Conservation (phyloP, 2,113 vertebrate species). For the Orthonyx spaldingii region DNA sequence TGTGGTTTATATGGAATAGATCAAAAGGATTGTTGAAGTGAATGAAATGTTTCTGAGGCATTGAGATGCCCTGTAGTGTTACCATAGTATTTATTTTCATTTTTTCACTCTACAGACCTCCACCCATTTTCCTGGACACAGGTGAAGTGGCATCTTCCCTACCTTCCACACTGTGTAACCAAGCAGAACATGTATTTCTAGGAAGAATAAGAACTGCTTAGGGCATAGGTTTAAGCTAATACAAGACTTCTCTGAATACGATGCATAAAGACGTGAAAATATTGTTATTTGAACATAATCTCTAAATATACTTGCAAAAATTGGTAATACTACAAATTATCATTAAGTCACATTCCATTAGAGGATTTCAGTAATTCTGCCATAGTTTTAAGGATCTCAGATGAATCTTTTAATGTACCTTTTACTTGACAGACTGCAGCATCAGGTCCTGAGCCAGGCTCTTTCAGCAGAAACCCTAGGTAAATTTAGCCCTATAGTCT, state of each 20-base stretch:
- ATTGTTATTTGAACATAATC: not conserved
- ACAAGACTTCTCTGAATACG: not conserved
- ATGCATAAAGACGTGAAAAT: not conserved
- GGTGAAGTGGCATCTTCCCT: not conserved
- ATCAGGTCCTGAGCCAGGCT: not conserved
- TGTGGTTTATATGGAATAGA: not conserved
- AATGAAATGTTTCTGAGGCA: not conserved
- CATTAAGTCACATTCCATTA: not conserved
- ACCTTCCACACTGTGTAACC: not conserved
- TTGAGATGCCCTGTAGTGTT: not conserved
- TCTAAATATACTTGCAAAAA: not conserved
- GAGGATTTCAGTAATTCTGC: not conserved
- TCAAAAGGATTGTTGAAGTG: not conserved
- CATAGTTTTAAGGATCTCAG: not conserved
- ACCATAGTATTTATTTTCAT: not conserved
- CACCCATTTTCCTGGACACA: not conserved
- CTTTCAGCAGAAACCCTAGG: not conserved
- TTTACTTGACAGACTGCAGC: not conserved
- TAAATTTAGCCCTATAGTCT: not conserved
- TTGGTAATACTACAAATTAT: not conserved
- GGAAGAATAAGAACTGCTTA: not conserved
- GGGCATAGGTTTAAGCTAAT: not conserved
- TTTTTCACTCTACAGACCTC: not conserved
- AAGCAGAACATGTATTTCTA: not conserved
- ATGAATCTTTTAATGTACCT: not conserved